These are phyloP conservation scores for Ips nitidus DNA, from an alignment of 1,140 invertebrate genomes.

Conservation along the genomic window DNA sequence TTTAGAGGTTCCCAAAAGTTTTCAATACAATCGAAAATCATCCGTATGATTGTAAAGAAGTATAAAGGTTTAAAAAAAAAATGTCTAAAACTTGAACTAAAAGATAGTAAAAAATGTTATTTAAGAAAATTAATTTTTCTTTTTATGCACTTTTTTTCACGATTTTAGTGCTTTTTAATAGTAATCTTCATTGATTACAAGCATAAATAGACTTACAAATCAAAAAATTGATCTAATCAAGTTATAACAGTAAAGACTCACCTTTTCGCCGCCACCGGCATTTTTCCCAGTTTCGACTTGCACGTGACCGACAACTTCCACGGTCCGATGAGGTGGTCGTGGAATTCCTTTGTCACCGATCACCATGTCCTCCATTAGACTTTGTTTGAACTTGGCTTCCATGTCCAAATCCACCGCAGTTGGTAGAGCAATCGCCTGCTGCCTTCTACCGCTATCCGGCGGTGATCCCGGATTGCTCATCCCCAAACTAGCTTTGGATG, in stretches of 20 bases:
- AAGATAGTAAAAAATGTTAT: background rate
- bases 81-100: background rate
- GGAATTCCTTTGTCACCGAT: constrained; percentile 44
- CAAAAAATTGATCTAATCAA: background rate
- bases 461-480: constrained; percentile 10
- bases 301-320: constrained; percentile 38
- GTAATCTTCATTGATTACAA: no score
- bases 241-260: background rate
- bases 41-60: no score
- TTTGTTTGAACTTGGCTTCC: constrained; percentile 64
- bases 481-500: constrained; percentile 14
- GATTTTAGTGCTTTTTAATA: no score
- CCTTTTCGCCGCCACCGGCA: constrained; percentile 13
- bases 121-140: no score
- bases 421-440: constrained; percentile 44
- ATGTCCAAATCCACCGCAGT: constrained; percentile 53
- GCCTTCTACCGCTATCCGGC: constrained; percentile 20
- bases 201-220: no score
- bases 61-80: no score
- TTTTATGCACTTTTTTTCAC: no score
- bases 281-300: constrained; percentile 7
- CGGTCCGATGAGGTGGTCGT: constrained; percentile 44
- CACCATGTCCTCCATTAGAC: constrained; percentile 56
- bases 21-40: no score
- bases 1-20: no score